Evolutionary conservation across 2,113 vertebrate genomes (phyloP).

Genomic region (Aegotheles bennettii): DNA sequence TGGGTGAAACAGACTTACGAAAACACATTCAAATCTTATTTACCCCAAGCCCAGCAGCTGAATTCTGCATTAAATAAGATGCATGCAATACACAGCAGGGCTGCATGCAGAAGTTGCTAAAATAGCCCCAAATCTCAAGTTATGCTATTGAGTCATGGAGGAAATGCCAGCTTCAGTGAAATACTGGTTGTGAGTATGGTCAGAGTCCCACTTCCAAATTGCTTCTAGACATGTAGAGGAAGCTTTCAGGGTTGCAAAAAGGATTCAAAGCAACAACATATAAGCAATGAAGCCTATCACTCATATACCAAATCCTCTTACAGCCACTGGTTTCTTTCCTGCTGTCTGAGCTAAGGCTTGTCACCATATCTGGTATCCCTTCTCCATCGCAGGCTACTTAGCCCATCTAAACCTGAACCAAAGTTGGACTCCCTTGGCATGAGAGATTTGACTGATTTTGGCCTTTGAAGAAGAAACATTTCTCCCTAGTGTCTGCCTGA

Average conservation of each 20-base stretch:
- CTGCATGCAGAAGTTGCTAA: neutral
- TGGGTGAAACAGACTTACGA: neutral
- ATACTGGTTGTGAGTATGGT: neutral
- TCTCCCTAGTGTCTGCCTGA: neutral
- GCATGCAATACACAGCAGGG: neutral
- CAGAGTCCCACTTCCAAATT: neutral
- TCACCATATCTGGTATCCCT: neutral
- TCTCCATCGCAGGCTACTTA: neutral
- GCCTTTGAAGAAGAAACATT: neutral
- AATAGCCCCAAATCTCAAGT: neutral
- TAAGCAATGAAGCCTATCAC: neutral
- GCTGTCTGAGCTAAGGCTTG: neutral
- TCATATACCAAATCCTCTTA: neutral
- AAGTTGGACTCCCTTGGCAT: neutral
- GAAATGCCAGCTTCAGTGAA: neutral
- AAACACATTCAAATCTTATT: neutral
- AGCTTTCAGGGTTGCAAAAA: neutral
- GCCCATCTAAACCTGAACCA: neutral
- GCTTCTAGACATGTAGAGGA: neutral
- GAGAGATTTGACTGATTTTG: neutral
- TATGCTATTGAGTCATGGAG: neutral
- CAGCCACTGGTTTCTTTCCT: neutral
- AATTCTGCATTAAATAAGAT: neutral
- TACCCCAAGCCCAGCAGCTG: neutral
- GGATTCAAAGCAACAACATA: neutral